phyloP scores from a whole-genome alignment of 2,888 invertebrate species.

The Eucera pruinosa region DNA sequence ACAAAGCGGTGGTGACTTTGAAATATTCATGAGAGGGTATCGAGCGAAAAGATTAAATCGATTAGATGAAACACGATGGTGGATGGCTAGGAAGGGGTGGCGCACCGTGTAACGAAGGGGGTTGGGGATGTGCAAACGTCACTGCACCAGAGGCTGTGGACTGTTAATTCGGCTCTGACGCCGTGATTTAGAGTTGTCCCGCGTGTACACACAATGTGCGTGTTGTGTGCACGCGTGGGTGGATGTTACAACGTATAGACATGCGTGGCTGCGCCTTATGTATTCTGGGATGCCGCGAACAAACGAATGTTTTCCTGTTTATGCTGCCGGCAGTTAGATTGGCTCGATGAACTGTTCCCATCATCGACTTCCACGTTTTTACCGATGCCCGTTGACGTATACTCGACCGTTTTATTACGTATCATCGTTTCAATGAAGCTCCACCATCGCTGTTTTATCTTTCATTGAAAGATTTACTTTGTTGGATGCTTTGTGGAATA shows the following conservation, averaged over 20 bases:
- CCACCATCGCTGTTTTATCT: neutral
- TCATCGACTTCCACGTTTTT: conserved; percentile 27
- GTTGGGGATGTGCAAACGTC: conserved; percentile 34
- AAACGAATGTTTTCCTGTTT: conserved; percentile 79
- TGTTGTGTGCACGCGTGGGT: conserved; percentile 47
- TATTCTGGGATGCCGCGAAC: conserved; percentile 67
- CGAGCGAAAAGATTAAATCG: neutral
- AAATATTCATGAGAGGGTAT: neutral
- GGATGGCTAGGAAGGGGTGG: neutral
- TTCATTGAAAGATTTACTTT: neutral
- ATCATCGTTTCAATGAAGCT: conserved; percentile 9
- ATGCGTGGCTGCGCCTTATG: conserved; percentile 56
- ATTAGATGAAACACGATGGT: neutral
- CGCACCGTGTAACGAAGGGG: conserved; percentile 13
- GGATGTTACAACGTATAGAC: conserved; percentile 28
- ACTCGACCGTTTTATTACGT: neutral
- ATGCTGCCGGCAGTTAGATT: conserved; percentile 59
- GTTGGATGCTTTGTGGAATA: too few species aligned
- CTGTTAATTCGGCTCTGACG: conserved; percentile 65
- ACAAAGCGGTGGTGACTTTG: neutral
- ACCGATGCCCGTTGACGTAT: neutral
- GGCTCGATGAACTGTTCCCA: conserved; percentile 58
- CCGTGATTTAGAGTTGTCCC: conserved; percentile 66
- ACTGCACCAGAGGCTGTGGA: conserved; percentile 53
- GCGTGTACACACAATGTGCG: conserved; percentile 50